Conservation (phyloP, 2,113 vertebrate species). For the Ameiurus melas region DNA sequence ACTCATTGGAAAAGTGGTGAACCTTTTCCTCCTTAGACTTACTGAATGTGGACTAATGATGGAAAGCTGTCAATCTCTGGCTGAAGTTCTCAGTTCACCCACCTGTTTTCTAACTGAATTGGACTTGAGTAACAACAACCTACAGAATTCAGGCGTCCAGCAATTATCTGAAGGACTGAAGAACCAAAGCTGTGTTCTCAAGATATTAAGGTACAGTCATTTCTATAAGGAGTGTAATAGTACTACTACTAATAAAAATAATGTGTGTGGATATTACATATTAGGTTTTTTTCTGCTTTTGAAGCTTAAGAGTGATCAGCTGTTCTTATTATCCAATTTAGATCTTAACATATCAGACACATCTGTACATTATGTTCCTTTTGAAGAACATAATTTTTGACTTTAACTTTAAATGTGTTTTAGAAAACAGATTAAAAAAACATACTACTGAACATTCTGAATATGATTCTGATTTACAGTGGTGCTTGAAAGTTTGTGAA, state of each 20-base stretch:
- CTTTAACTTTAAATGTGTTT: too few relatives aligned
- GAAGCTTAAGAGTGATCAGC: too few relatives aligned
- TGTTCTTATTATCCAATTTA: background rate
- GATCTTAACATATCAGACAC: background rate
- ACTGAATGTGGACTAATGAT: background rate
- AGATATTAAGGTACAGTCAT: conserved; percentile 17
- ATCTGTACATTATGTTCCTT: too few relatives aligned
- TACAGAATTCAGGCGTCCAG: background rate
- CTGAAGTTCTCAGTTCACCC: background rate
- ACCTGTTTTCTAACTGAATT: background rate
- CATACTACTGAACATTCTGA: too few relatives aligned
- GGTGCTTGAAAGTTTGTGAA: too few relatives aligned
- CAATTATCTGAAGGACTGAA: conserved; percentile 5
- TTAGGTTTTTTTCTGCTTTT: background rate
- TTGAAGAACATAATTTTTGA: too few relatives aligned
- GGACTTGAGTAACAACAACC: conserved; percentile 6
- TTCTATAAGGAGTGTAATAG: background rate
- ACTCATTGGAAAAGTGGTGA: background rate
- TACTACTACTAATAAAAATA: background rate
- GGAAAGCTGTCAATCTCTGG: background rate
- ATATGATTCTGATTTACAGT: too few relatives aligned
- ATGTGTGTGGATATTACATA: background rate
- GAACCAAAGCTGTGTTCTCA: background rate
- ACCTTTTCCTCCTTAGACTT: background rate
- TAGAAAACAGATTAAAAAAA: too few relatives aligned